These are phyloP conservation scores for Alca torda DNA, from an alignment of 2,797 vertebrate species.

Conservation along the genomic window DNA sequence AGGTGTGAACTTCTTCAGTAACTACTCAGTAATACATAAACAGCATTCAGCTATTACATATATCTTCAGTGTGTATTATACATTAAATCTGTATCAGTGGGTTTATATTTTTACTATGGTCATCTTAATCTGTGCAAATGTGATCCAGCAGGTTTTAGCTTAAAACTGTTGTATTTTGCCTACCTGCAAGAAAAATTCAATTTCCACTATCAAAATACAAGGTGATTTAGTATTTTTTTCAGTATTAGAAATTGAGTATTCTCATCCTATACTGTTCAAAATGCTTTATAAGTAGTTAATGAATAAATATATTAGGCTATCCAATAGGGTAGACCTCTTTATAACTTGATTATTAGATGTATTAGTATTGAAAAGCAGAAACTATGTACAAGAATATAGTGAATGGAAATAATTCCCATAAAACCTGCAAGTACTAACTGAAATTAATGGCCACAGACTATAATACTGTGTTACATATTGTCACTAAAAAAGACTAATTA, in stretches of 20 bases:
- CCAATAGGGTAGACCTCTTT: neutral
- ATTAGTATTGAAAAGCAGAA: neutral
- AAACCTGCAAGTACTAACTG: neutral
- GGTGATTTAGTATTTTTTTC: neutral
- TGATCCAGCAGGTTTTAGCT: neutral
- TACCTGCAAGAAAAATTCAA: neutral
- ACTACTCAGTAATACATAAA: neutral
- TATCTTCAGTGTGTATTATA: neutral
- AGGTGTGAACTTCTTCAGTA: neutral
- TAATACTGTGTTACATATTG: neutral
- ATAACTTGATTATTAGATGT: neutral
- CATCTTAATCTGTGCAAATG: neutral
- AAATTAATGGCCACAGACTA: neutral
- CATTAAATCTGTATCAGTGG: neutral
- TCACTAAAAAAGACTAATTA: neutral
- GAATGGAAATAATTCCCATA: neutral
- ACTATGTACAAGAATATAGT: neutral
- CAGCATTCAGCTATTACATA: neutral
- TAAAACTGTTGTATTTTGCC: neutral
- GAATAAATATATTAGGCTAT: neutral
- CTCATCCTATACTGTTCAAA: neutral
- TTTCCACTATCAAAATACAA: constrained; percentile 26
- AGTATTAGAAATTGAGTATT: neutral
- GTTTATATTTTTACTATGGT: neutral
- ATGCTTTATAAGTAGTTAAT: neutral